These are phyloP conservation scores for Muricea muricata DNA, from an alignment of 92 coral and sea anemone genomes.

Conservation along the genomic window DNA sequence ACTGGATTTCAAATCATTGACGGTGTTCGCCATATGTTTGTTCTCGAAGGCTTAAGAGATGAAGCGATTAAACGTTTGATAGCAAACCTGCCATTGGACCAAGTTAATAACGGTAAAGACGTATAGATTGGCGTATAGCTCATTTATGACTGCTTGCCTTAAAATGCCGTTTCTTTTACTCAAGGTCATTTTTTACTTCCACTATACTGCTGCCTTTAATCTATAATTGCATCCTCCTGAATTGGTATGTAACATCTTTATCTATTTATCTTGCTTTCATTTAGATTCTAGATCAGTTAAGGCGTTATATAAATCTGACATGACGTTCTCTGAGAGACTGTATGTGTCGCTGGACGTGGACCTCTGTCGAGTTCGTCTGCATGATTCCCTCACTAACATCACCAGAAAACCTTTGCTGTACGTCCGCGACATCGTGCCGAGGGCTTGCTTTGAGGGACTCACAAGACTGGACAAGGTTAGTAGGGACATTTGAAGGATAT, in stretches of 20 bases:
- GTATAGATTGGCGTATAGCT: not conserved
- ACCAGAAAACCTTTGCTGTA: slow-evolving; percentile 90
- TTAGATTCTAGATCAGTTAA: slow-evolving; percentile 79
- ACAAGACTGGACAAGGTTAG: slow-evolving; percentile 87
- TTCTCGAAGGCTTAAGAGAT: slow-evolving; percentile 87
- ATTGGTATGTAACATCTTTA: too few species aligned
- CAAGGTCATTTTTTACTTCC: too few species aligned
- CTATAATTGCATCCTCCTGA: too few species aligned
- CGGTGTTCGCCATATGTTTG: slow-evolving; percentile 91
- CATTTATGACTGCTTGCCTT: not conserved
- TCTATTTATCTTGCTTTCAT: not conserved
- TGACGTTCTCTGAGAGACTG: slow-evolving; percentile 78
- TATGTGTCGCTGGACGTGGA: slow-evolving; percentile 92
- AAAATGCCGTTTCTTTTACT: too few species aligned
- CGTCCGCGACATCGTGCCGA: slow-evolving; percentile 93
- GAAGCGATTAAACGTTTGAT: slow-evolving; percentile 75
- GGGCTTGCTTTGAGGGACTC: slow-evolving; percentile 89
- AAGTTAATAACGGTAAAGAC: slow-evolving; percentile 70
- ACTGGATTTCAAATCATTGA: slow-evolving; percentile 98
- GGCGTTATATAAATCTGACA: slow-evolving; percentile 87
- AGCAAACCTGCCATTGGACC: slow-evolving; percentile 80
- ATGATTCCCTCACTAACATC: slow-evolving; percentile 84
- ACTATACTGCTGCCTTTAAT: too few species aligned
- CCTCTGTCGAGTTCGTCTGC: slow-evolving; percentile 95
- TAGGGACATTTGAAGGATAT: not conserved